A percentile compares a stretch with the other conserved stretches of the same genome.
phyloP scores from a whole-genome alignment of 2,113 vertebrate species.

The Cyprinodon tularosa region DNA sequence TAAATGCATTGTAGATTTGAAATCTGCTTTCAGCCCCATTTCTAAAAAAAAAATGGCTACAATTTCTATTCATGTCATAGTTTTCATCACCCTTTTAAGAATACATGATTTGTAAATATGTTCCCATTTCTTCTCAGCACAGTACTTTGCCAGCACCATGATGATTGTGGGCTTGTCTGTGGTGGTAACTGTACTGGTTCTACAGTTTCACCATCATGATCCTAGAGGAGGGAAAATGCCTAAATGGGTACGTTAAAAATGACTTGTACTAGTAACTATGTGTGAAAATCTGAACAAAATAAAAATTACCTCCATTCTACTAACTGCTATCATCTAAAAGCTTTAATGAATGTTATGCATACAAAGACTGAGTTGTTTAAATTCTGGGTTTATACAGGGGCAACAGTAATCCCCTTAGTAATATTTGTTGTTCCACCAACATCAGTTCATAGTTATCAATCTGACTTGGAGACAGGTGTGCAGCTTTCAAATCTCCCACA shows the following conservation, averaged over 20 bases:
- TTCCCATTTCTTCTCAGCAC: conserved; percentile 75
- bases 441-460: no score
- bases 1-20: conserved; percentile 8
- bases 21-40: background rate
- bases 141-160: conserved; percentile 93
- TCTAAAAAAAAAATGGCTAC: background rate
- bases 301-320: background rate
- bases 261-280: background rate
- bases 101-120: background rate
- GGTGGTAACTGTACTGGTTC: conserved; percentile 89
- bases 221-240: conserved; percentile 91
- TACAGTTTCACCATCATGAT: conserved; percentile 91
- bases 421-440: no score
- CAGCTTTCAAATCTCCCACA: no score
- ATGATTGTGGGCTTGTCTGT: conserved; percentile 91
- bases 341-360: background rate
- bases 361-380: no score
- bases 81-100: background rate
- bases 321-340: no score
- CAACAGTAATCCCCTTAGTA: no score
- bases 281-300: background rate
- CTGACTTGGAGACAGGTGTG: no score
- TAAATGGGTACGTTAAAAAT: conserved; percentile 83
- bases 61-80: background rate
- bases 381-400: no score